Conservation (phyloP, 2,113 vertebrate species). For the Isurus oxyrinchus region DNA sequence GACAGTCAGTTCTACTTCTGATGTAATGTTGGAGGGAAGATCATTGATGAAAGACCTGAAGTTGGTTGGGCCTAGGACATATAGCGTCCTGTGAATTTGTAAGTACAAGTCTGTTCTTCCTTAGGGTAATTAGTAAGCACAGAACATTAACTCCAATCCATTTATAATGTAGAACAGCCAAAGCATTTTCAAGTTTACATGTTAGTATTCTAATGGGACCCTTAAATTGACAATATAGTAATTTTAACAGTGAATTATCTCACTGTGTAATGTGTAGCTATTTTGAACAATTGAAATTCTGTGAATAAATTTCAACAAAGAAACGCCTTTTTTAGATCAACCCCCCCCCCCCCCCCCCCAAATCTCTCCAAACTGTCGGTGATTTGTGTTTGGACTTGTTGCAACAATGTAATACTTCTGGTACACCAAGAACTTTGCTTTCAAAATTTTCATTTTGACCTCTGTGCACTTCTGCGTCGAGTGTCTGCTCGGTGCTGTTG, state of each 20-base stretch:
- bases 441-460: neutral
- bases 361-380: neutral
- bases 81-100: neutral
- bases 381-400: neutral
- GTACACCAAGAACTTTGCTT: constrained; percentile 3
- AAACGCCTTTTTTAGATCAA: neutral
- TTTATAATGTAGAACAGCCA: neutral
- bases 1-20: neutral
- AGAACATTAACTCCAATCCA: neutral
- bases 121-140: neutral
- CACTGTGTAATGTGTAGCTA: neutral
- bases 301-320: neutral
- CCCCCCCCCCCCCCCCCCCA: neutral
- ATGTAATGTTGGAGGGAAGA: neutral
- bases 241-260: neutral
- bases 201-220: neutral
- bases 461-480: neutral
- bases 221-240: neutral
- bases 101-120: neutral
- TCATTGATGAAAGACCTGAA: neutral
- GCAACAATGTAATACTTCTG: neutral
- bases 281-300: neutral
- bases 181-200: neutral
- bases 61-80: neutral
- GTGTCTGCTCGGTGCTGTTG: neutral